Evolutionary conservation across 2,797 vertebrate genomes (phyloP).

Genomic region (Acanthurus tractus): DNA sequence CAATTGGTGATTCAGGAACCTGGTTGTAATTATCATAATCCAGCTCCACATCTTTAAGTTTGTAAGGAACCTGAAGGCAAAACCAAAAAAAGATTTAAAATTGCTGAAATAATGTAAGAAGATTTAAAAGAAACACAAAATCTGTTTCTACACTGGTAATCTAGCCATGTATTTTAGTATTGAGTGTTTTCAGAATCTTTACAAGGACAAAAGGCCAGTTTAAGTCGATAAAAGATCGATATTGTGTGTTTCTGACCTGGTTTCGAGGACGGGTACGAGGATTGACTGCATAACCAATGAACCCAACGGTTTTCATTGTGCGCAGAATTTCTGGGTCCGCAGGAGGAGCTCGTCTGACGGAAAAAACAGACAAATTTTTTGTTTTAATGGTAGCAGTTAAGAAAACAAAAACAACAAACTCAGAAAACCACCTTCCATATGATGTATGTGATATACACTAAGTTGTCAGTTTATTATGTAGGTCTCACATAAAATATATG

Average conservation of each 20-base stretch:
- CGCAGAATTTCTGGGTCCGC: conserved; percentile 96
- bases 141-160: background rate
- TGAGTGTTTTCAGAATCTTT: too few relatives aligned
- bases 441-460: too few relatives aligned
- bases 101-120: background rate
- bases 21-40: conserved; percentile 97
- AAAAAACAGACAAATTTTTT: conserved; percentile 1
- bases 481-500: background rate
- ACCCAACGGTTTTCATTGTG: conserved; percentile 98
- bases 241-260: conserved; percentile 83
- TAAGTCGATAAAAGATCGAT: too few relatives aligned
- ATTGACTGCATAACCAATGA: conserved; percentile 97
- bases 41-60: conserved; percentile 92
- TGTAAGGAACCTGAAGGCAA: conserved; percentile 92
- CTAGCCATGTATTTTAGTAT: background rate
- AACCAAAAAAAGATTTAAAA: background rate
- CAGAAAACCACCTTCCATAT: background rate
- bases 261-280: conserved; percentile 94
- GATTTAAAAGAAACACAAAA: background rate
- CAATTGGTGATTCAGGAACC: conserved; percentile 94
- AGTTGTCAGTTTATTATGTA: background rate
- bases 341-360: conserved; percentile 90
- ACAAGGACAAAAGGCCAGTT: too few relatives aligned
- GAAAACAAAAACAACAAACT: background rate
- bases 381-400: background rate